phyloP scores from a whole-genome alignment of 2,113 vertebrate species.

The Brachyistius frenatus region DNA sequence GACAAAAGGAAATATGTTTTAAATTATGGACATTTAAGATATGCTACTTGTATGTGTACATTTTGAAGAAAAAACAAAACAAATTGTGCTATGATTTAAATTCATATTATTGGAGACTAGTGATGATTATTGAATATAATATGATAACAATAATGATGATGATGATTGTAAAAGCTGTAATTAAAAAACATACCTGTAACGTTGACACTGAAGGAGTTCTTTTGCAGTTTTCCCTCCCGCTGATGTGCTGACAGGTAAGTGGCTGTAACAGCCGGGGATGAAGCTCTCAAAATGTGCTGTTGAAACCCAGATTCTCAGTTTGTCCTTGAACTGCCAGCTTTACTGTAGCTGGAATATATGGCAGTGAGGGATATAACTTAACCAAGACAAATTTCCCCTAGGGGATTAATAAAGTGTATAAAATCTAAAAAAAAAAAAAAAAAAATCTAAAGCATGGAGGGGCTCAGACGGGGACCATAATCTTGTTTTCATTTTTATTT shows the following conservation, averaged over 20 bases:
- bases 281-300: no score
- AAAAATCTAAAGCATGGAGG: neutral
- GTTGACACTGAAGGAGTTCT: constrained; percentile 46
- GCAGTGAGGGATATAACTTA: neutral
- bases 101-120: constrained; percentile 83
- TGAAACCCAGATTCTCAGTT: neutral
- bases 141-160: constrained; percentile 80
- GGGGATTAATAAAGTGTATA: no score
- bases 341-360: neutral
- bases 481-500: neutral
- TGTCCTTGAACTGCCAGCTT: neutral
- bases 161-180: constrained; percentile 85
- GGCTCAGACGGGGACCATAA: neutral
- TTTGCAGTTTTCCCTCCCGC: constrained; percentile 16
- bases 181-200: constrained; percentile 80
- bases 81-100: constrained; percentile 85
- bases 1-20: constrained; percentile 83
- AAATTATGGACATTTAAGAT: constrained; percentile 84
- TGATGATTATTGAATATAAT: constrained; percentile 82
- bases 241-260: constrained; percentile 20
- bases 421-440: no score
- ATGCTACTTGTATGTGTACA: constrained; percentile 88
- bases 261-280: no score
- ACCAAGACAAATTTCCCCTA: no score
- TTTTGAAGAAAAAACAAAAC: constrained; percentile 76